A percentile compares a stretch with the other conserved stretches of the same genome.
Evolutionary conservation across 2,113 vertebrate genomes (phyloP).

Genomic region (Grammomys dolichurus): DNA sequence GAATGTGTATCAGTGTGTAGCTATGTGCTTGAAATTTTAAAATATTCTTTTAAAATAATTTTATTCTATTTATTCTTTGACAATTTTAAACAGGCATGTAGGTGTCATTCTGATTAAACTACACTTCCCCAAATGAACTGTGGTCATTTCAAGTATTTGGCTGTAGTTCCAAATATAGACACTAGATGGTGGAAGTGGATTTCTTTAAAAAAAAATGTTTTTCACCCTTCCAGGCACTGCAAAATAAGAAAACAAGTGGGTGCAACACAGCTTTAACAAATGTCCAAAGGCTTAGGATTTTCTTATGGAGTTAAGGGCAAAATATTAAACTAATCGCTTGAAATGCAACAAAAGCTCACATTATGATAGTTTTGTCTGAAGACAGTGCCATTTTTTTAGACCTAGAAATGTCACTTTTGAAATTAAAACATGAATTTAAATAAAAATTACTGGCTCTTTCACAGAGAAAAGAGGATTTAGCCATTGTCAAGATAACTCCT

Average conservation of each 20-base stretch:
- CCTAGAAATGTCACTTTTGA: conserved; percentile 5
- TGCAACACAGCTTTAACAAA: not conserved
- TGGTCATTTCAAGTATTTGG: conserved; percentile 16
- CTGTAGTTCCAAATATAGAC: conserved; percentile 66
- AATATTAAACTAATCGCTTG: not conserved
- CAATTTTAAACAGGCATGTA: too few species aligned
- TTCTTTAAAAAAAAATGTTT: conserved; percentile 60
- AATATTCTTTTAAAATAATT: not conserved
- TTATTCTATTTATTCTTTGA: not conserved
- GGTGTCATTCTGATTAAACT: not conserved
- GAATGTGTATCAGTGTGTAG: not conserved
- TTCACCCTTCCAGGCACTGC: not conserved
- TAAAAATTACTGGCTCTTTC: conserved; percentile 33
- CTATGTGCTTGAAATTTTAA: not conserved
- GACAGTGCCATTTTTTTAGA: not conserved
- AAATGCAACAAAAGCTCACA: not conserved
- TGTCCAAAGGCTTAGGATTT: not conserved
- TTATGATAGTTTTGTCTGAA: not conserved
- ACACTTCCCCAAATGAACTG: not conserved
- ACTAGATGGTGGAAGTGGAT: conserved; percentile 85
- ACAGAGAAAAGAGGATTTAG: conserved; percentile 12
- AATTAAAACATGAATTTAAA: conserved; percentile 26
- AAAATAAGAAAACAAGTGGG: conserved; percentile 1
- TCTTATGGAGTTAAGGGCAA: conserved; percentile 13
- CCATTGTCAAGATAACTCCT: not conserved